Conservation (phyloP, 1,140 invertebrate species). For the Thaumatotibia leucotreta region DNA sequence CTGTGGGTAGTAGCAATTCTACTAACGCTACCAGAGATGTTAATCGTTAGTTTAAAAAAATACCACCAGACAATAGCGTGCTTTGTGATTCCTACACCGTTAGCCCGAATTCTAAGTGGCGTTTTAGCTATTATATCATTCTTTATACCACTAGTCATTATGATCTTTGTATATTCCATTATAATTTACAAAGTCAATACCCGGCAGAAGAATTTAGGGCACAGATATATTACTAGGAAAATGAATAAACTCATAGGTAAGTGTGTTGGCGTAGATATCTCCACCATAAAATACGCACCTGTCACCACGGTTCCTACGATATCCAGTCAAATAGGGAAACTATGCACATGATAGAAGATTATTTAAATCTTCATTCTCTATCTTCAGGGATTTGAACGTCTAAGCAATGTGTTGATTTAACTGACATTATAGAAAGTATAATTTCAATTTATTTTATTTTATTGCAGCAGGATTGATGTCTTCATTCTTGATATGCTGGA, state of each 20-base stretch:
- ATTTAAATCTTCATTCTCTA: too few species aligned
- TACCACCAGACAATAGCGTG: constrained; percentile 33
- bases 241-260: neutral
- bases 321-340: too few species aligned
- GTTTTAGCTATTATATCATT: constrained; percentile 46
- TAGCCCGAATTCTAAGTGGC: constrained; percentile 41
- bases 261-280: too few species aligned
- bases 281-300: too few species aligned
- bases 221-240: neutral
- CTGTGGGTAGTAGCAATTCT: constrained; percentile 49
- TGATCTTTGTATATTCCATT: constrained; percentile 50
- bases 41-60: constrained; percentile 36
- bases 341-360: too few species aligned
- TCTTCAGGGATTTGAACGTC: too few species aligned
- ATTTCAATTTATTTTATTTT: neutral
- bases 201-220: neutral
- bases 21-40: constrained; percentile 45
- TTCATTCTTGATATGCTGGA: constrained; percentile 59
- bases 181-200: neutral
- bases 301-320: too few species aligned
- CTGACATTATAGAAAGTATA: too few species aligned
- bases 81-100: constrained; percentile 40
- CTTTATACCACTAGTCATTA: constrained; percentile 48
- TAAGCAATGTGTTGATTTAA: too few species aligned
- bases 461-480: constrained; percentile 56